Conservation (phyloP, 2,113 vertebrate species). For the Gulo gulo region DNA sequence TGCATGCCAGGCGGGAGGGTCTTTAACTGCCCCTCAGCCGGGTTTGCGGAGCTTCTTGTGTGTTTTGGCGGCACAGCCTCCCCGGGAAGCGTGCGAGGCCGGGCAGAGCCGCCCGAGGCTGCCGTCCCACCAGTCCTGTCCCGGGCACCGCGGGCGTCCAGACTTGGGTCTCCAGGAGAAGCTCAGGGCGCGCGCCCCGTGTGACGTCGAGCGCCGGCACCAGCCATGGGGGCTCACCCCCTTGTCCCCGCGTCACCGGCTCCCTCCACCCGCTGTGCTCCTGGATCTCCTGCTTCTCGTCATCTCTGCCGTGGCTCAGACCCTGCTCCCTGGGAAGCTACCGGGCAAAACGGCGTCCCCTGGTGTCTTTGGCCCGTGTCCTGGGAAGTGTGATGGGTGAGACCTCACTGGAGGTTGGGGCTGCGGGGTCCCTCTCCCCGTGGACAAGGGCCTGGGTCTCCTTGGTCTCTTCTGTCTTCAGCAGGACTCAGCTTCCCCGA, state of each 20-base stretch:
- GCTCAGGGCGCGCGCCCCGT: background rate
- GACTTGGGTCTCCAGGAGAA: background rate
- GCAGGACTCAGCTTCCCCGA: background rate
- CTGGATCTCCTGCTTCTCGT: background rate
- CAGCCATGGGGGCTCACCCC: background rate
- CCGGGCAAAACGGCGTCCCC: background rate
- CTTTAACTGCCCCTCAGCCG: background rate
- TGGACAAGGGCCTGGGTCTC: too few relatives aligned
- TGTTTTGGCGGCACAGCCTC: background rate
- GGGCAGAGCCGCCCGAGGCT: background rate
- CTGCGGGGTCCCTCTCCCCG: background rate
- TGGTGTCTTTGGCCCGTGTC: background rate
- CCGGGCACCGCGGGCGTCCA: background rate
- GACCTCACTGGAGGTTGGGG: background rate
- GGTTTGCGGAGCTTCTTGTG: too few relatives aligned
- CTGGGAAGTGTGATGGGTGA: background rate
- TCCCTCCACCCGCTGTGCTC: rapidly evolving
- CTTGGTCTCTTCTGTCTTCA: background rate
- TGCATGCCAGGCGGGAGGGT: rapidly evolving
- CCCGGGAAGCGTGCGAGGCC: rapidly evolving
- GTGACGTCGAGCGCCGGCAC: rapidly evolving
- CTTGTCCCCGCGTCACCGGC: rapidly evolving
- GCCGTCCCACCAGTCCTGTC: too few relatives aligned
- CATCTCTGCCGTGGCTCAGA: background rate
- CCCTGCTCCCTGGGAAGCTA: background rate